Base-by-base conservation (phyloP, 2,797 vertebrate species). In the Fundulus diaphanus region DNA sequence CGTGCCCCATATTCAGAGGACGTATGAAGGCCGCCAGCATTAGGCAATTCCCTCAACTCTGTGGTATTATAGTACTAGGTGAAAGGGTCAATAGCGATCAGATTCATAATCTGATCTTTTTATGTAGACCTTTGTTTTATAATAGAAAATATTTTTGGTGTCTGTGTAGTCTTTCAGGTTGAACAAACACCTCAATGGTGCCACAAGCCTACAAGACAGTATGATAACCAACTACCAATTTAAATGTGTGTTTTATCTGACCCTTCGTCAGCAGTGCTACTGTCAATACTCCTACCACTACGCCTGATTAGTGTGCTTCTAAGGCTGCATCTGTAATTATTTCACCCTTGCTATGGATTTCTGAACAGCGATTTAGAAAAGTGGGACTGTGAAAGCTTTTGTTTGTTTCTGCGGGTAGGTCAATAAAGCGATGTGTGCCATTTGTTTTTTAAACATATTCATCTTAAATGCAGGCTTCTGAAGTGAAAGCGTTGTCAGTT, bases 1-100 rank as follows among this genome's bases (percentile, higher is more conserved):
- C 84, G 46, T 90, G 93, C 52, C 92, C 92, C 93, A 92, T 86
- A 92, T 93, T 92, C 83, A 81, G 82, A 85, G 73, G 71, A 85
- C 79, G 70, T 76, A 75, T 74, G 81, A 82, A 80, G 69, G 78
- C 84, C 33, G 59, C 74, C 68, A 82, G 79, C 79, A 59, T 83
- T 81, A 70, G 82, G 63, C 29, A 78, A 75, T 79, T 75, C 73
- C 48, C 75, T 78, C 74, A 81, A 71, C 82, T 73, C 73, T 65
- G 44, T 81, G 46, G 81, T 80, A 67, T 44, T 48, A 46, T 67
- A 76, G 72, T 65, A 57, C 18, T 52, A 57, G 44, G 27, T 6
- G 40, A 44, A 40, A 31, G 42, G 74, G 35, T 81, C 72, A 74
- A 67, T 78, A 74, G 31, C 74, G 73, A 79, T 70, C 46, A 37